These are phyloP conservation scores for Eumerus sabulonum DNA, from an alignment of 2,888 invertebrate species.

Conservation along the genomic window DNA sequence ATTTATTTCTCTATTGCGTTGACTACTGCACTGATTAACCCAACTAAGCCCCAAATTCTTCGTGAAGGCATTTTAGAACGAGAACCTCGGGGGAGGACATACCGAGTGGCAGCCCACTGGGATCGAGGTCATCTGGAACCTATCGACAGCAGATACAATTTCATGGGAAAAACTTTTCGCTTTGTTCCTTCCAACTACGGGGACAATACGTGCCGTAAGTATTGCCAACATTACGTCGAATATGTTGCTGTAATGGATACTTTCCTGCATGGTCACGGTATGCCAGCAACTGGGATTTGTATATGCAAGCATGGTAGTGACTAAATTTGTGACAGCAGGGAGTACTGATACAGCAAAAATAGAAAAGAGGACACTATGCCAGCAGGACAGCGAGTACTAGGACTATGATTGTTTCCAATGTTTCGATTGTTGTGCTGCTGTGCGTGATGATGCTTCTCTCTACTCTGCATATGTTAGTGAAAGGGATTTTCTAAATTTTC, in stretches of 20 bases:
- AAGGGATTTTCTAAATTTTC: slow-evolving; percentile 44
- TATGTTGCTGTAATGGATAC: slow-evolving; percentile 29
- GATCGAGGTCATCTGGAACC: slow-evolving; percentile 36
- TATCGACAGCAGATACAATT: slow-evolving; percentile 43
- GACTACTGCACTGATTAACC: too few relatives aligned
- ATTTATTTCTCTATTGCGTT: too few relatives aligned
- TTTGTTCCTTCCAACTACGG: slow-evolving; percentile 4
- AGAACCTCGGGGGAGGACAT: too few relatives aligned
- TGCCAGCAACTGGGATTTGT: slow-evolving; percentile 36
- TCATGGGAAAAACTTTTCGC: slow-evolving; percentile 36
- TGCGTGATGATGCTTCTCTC: slow-evolving; percentile 26
- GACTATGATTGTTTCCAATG: slow-evolving; percentile 44
- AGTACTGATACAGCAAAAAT: slow-evolving; percentile 13
- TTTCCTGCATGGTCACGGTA: slow-evolving; percentile 37
- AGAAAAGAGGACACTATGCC: slow-evolving; percentile 1
- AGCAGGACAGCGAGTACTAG: slow-evolving; percentile 14
- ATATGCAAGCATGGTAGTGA: slow-evolving; percentile 25
- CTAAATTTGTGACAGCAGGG: slow-evolving; percentile 50
- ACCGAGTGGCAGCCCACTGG: not conserved
- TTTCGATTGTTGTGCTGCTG: slow-evolving; percentile 36
- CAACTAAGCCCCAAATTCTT: too few relatives aligned
- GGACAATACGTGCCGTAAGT: slow-evolving; percentile 1
- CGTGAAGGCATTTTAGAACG: too few relatives aligned
- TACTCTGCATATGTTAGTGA: slow-evolving; percentile 11
- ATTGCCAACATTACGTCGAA: not conserved